Percentiles rank a stretch among this genome's conserved stretches.
Conservation (phyloP, 2,888 invertebrate species). For the Pandemis corylana region DNA sequence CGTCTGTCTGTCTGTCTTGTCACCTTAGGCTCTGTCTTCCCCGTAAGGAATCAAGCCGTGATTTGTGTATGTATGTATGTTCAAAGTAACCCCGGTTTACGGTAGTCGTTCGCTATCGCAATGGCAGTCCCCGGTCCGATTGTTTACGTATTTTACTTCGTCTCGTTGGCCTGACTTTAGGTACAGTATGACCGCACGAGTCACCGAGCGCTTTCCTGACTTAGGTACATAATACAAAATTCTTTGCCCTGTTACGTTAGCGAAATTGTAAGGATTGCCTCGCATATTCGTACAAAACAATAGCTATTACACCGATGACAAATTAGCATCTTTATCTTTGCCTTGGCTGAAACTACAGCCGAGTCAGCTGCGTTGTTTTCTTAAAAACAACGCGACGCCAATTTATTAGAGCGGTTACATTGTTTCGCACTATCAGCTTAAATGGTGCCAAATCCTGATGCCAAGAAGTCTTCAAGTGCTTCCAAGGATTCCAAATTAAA, state of each 20-base stretch:
- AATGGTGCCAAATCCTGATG: constrained; percentile 38
- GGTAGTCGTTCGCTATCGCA: too few species aligned
- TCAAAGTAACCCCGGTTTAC: too few species aligned
- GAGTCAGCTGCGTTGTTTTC: constrained; percentile 15
- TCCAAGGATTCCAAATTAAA: not conserved
- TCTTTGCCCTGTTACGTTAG: not conserved
- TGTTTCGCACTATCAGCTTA: constrained; percentile 39
- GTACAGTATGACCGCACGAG: not conserved
- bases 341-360: constrained; percentile 11
- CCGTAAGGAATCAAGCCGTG: too few species aligned
- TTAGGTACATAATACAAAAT: not conserved
- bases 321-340: constrained; percentile 34
- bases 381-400: constrained; percentile 16
- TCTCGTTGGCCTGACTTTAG: too few species aligned
- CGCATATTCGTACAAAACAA: constrained; percentile 13
- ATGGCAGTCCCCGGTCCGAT: too few species aligned
- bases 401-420: constrained; percentile 23
- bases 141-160: too few species aligned
- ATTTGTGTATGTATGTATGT: too few species aligned
- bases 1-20: too few species aligned
- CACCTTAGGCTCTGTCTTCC: too few species aligned
- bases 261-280: not conserved
- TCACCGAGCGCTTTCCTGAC: not conserved
- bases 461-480: constrained; percentile 27
- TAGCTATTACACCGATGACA: constrained; percentile 31